Base-by-base conservation (phyloP, 1,140 invertebrate genomes). In the Hypothenemus hampei region DNA sequence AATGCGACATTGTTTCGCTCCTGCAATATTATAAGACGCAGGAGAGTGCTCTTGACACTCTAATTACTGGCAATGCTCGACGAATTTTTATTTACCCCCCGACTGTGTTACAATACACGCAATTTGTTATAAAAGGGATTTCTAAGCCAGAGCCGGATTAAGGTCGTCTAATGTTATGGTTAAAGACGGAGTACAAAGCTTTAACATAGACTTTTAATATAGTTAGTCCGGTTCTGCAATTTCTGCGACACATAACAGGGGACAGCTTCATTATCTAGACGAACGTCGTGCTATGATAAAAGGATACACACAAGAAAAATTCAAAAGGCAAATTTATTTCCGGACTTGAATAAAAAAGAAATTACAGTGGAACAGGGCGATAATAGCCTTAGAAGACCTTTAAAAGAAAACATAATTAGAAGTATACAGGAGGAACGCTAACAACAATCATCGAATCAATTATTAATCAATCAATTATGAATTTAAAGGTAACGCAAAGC, bases 321-420 rank as follows among this genome's bases (percentile, higher is more conserved):
- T 65, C 64, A 67, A 67, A 67, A 67, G 65, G 64, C 65, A 65
- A 67, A 67, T 67, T 65, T 65, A 47, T 60, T 66, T 63, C 50
- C 57, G 39, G 41, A 18, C 37, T 44, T 37, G 54, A 59, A 53
- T 56, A 62, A 64, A 58, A 63, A 60, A 65, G 58, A 65, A 65
- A 65, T 65, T 64, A 60, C 59, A 36, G 44, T 48, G 40, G 53
- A 59, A 48, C 57, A 57, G 65, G 61, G 65, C 58, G 65, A 66
- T 65, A 66, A 66, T 64, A 65, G 57, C 52, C 59, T 36, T 49
- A 58, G 60, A 58, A 64, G 58, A 60, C 58, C 57, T 57, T 60
- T 60, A 61, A 67, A 59, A 60, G 63, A 66, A 66, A 66, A 65
- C 63, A 66, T 66, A 66, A 66, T 66, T 66, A 66, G 63, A 66